phyloP scores from a whole-genome alignment of 64 coral and sea anemone species.

The Catalaphyllia jardinei region DNA sequence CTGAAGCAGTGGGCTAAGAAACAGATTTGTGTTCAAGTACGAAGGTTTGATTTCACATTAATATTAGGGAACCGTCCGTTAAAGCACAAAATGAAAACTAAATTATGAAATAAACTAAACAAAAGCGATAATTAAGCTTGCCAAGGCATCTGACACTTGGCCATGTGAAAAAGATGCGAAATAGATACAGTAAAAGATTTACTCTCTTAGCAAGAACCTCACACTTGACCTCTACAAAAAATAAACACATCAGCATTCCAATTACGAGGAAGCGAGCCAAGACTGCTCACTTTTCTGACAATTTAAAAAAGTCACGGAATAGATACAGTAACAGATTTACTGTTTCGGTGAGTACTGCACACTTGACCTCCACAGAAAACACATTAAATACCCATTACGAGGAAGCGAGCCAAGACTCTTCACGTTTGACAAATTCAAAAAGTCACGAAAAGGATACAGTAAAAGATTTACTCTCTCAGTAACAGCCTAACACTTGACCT shows the following conservation, averaged over 20 bases:
- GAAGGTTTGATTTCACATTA: no score
- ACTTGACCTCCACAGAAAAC: neutral
- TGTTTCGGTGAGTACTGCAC: neutral
- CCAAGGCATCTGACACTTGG: neutral
- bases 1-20: no score
- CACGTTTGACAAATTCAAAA: neutral
- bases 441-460: conserved; percentile 14
- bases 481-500: neutral
- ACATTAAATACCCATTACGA: neutral
- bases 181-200: conserved; percentile 30
- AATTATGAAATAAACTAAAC: no score
- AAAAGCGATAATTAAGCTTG: no score
- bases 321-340: conserved; percentile 25
- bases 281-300: neutral
- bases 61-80: no score
- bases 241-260: no score
- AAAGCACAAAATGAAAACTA: no score
- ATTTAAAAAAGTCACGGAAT: neutral
- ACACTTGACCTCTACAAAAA: neutral
- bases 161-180: neutral
- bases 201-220: neutral
- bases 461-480: neutral
- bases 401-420: neutral
- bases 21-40: no score
- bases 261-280: neutral